Evolutionary conservation across 2,113 vertebrate species (phyloP).

Genomic region (Carollia perspicillata): DNA sequence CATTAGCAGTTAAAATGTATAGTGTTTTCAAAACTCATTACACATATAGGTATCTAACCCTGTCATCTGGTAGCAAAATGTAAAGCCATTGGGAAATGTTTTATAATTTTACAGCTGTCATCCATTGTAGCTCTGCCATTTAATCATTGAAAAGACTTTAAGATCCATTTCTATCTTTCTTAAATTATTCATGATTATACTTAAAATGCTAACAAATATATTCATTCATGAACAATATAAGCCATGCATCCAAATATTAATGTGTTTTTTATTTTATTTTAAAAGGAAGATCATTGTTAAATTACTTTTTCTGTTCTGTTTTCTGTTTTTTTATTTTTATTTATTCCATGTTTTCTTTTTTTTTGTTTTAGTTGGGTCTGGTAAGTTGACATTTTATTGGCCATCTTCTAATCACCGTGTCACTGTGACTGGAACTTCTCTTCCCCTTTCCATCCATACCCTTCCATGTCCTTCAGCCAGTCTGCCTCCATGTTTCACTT

Average conservation of each 20-base stretch:
- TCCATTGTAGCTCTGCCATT: neutral
- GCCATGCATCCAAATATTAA: slow-evolving; percentile 54
- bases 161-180: slow-evolving; percentile 51
- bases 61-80: slow-evolving; percentile 32
- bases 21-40: neutral
- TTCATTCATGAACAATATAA: slow-evolving; percentile 22
- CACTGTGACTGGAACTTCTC: slow-evolving; percentile 94
- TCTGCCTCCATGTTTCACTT: slow-evolving; percentile 94
- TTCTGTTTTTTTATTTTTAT: slow-evolving; percentile 82
- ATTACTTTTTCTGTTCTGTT: slow-evolving; percentile 75
- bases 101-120: slow-evolving; percentile 4
- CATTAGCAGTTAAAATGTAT: slow-evolving; percentile 17
- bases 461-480: slow-evolving; percentile 92
- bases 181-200: slow-evolving; percentile 35
- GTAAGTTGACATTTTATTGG: slow-evolving; percentile 99
- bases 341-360: slow-evolving; percentile 89
- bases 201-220: slow-evolving; percentile 63
- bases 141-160: slow-evolving; percentile 39
- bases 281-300: slow-evolving; percentile 63
- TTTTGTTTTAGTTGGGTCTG: slow-evolving; percentile 98
- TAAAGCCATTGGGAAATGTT: slow-evolving; percentile 18
- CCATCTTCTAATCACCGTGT: slow-evolving; percentile 94
- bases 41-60: neutral
- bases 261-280: slow-evolving; percentile 64
- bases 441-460: slow-evolving; percentile 93